Conservation (phyloP, 2,113 vertebrate species). For the Bos indicus region DNA sequence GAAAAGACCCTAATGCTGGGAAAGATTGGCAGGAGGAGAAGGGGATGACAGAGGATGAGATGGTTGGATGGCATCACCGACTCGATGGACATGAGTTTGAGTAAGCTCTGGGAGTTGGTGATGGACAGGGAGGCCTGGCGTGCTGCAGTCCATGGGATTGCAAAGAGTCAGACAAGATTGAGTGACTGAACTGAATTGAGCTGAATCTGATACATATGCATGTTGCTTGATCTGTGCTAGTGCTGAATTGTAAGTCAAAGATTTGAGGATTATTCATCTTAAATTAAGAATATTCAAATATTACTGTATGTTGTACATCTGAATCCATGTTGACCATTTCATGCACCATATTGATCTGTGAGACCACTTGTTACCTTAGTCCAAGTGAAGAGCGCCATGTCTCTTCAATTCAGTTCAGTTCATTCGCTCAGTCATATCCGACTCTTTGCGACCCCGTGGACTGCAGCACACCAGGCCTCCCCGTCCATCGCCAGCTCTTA, state of each 20-base stretch:
- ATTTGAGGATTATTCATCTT: not conserved
- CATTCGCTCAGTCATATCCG: rapidly evolving
- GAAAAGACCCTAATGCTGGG: not conserved
- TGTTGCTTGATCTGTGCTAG: not conserved
- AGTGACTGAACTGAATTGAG: not conserved
- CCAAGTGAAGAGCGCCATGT: not conserved
- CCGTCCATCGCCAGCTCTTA: not conserved
- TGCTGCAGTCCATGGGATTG: not conserved
- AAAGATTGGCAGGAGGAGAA: not conserved
- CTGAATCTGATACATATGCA: not conserved
- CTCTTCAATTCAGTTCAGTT: not conserved
- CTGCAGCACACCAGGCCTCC: not conserved
- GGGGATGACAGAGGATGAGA: not conserved
- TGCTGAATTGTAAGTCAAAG: not conserved
- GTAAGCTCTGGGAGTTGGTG: not conserved
- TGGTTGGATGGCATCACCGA: not conserved
- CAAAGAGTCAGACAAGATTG: not conserved
- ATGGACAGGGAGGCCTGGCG: not conserved
- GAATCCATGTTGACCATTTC: not conserved
- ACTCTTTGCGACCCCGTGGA: rapidly evolving
- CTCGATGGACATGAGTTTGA: not conserved
- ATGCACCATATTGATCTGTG: not conserved
- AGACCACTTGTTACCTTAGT: not conserved
- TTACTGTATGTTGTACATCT: not conserved
- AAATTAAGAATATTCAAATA: not conserved